Evolutionary conservation across 2,113 vertebrate species (phyloP).

Genomic region (Cricetomys ansorgei): DNA sequence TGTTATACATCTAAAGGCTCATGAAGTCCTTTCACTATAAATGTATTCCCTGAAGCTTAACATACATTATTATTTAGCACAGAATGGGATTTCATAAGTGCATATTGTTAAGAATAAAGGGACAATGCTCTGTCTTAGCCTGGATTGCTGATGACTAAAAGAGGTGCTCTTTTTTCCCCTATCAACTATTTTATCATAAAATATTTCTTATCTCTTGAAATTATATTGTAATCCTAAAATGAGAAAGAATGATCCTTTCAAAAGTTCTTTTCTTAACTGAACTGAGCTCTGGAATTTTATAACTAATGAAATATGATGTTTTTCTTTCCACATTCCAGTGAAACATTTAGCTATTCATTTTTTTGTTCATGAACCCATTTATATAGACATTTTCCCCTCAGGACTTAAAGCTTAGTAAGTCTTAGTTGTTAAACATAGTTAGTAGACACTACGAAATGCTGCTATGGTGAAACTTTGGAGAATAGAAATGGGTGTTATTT

Average conservation of each 20-base stretch:
- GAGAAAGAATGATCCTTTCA: constrained; percentile 15
- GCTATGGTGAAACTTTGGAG: not conserved
- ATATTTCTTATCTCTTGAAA: constrained; percentile 57
- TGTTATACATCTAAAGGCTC: not conserved
- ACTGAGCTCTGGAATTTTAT: constrained; percentile 45
- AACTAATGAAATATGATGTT: constrained; percentile 27
- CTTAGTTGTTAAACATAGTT: constrained; percentile 48
- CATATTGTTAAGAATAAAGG: not conserved
- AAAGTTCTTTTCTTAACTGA: constrained; percentile 58
- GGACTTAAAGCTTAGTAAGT: constrained; percentile 70
- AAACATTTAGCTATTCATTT: constrained; percentile 46
- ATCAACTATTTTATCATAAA: constrained; percentile 12
- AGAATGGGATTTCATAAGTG: not conserved
- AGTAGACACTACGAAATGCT: not conserved
- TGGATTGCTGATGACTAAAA: not conserved
- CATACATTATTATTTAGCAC: not conserved
- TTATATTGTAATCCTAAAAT: constrained; percentile 56
- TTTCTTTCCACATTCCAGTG: constrained; percentile 32
- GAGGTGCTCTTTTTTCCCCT: not conserved
- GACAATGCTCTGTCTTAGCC: not conserved
- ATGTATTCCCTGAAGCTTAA: not conserved
- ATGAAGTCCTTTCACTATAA: constrained; percentile 1
- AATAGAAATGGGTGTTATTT: constrained; percentile 36
- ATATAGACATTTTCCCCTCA: constrained; percentile 65
- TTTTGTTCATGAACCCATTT: constrained; percentile 67